phyloP scores from a whole-genome alignment of 1,140 invertebrate genomes.

The Ips nitidus region DNA sequence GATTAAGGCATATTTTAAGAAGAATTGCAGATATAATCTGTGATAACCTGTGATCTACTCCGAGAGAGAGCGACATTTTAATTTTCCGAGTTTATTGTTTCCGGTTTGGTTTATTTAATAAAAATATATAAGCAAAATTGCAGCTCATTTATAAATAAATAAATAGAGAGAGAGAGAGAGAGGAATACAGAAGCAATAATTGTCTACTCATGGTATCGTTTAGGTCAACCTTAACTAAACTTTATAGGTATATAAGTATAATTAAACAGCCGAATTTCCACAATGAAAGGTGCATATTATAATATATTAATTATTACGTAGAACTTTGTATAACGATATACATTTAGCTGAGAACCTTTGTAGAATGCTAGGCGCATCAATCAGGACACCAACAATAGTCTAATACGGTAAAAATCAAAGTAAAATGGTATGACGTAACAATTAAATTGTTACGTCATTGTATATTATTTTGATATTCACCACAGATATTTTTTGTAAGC shows the following conservation, averaged over 20 bases:
- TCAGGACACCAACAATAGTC: too few species aligned
- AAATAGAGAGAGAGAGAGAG: too few species aligned
- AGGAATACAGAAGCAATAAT: slow-evolving; percentile 18
- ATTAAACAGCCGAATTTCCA: slow-evolving; percentile 6
- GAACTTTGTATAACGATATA: too few species aligned
- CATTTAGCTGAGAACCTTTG: too few species aligned
- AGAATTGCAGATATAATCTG: slow-evolving; percentile 52
- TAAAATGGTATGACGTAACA: too few species aligned
- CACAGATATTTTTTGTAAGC: too few species aligned
- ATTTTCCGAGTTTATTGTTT: background rate
- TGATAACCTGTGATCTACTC: slow-evolving; percentile 51
- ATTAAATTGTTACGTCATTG: too few species aligned
- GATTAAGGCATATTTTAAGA: slow-evolving; percentile 9
- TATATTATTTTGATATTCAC: too few species aligned
- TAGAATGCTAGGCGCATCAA: too few species aligned
- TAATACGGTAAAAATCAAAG: too few species aligned
- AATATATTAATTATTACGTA: background rate
- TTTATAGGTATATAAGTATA: background rate
- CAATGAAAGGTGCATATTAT: slow-evolving; percentile 3
- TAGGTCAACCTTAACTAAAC: too few species aligned
- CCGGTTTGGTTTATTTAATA: slow-evolving; percentile 24
- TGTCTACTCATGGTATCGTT: background rate
- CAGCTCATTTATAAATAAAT: too few species aligned
- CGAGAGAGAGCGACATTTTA: slow-evolving; percentile 15
- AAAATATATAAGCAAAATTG: background rate